Conservation (phyloP, 2,113 vertebrate species). For the Corydoras sp. region DNA sequence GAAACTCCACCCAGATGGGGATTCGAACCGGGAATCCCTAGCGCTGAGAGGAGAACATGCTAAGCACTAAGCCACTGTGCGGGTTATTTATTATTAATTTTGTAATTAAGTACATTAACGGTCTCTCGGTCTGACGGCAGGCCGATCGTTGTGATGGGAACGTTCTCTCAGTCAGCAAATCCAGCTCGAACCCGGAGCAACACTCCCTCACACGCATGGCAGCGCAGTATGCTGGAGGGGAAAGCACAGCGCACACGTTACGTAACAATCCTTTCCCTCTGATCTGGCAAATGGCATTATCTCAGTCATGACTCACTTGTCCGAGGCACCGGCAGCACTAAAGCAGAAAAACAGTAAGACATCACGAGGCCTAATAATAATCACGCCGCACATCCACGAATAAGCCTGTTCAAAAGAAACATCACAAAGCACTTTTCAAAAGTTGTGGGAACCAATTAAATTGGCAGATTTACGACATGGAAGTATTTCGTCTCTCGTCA, state of each 20-base stretch:
- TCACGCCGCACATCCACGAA: slow-evolving; percentile 28
- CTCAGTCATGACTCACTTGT: slow-evolving; percentile 33
- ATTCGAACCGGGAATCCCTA: too few relatives aligned
- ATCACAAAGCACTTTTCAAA: slow-evolving; percentile 19
- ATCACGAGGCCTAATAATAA: slow-evolving; percentile 15
- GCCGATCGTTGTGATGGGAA: slow-evolving; percentile 24
- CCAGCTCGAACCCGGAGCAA: slow-evolving; percentile 47
- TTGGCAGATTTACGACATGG: slow-evolving; percentile 18
- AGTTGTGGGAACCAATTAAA: slow-evolving; percentile 16
- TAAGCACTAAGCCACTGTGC: too few relatives aligned
- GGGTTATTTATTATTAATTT: too few relatives aligned
- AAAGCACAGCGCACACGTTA: slow-evolving; percentile 48
- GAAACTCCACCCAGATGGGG: too few relatives aligned
- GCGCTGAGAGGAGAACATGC: too few relatives aligned
- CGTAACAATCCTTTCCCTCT: slow-evolving; percentile 39
- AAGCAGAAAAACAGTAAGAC: slow-evolving; percentile 29
- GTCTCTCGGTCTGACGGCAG: neutral
- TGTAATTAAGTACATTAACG: too few relatives aligned
- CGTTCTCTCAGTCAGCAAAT: slow-evolving; percentile 50
- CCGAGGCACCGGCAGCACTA: slow-evolving; percentile 18
- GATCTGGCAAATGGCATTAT: slow-evolving; percentile 40
- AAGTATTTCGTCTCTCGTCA: slow-evolving; percentile 10
- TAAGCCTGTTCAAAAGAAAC: slow-evolving; percentile 27
- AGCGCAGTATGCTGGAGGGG: slow-evolving; percentile 42
- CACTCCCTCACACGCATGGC: slow-evolving; percentile 44